These are phyloP conservation scores for Trachythela sp. DNA, from an alignment of 64 coral and sea anemone species.

Conservation along the genomic window DNA sequence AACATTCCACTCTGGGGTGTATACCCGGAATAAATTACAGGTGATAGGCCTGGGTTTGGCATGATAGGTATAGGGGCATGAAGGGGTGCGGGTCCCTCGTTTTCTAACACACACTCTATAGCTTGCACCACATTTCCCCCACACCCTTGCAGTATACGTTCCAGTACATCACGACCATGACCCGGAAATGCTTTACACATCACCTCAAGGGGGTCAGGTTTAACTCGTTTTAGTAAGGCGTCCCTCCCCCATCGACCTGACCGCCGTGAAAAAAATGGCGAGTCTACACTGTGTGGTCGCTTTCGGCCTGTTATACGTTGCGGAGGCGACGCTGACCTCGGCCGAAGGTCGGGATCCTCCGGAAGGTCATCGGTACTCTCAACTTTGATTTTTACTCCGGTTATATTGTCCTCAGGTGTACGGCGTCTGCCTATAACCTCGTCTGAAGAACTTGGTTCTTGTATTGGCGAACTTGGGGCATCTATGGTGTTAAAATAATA, in stretches of 20 bases:
- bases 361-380: neutral
- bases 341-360: neutral
- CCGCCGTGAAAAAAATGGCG: constrained; percentile 38
- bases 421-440: neutral
- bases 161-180: constrained; percentile 85
- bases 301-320: neutral
- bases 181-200: constrained; percentile 75
- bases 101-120: constrained; percentile 90
- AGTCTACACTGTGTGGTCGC: constrained; percentile 21
- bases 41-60: neutral
- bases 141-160: constrained; percentile 84
- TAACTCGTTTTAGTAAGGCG: constrained; percentile 45
- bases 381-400: neutral
- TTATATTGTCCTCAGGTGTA: neutral
- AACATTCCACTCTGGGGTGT: neutral
- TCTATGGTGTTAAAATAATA: neutral
- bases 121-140: constrained; percentile 96
- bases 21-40: neutral
- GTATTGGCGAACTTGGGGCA: neutral
- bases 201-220: constrained; percentile 80
- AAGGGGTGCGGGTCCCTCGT: constrained; percentile 61
- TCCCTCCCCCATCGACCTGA: constrained; percentile 55
- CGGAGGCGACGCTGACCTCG: neutral
- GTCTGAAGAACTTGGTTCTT: constrained; percentile 3
- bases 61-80: constrained; percentile 66